These are phyloP conservation scores for Branchipolynoe longqiensis DNA, from an alignment of 2,888 invertebrate genomes.

Conservation along the genomic window DNA sequence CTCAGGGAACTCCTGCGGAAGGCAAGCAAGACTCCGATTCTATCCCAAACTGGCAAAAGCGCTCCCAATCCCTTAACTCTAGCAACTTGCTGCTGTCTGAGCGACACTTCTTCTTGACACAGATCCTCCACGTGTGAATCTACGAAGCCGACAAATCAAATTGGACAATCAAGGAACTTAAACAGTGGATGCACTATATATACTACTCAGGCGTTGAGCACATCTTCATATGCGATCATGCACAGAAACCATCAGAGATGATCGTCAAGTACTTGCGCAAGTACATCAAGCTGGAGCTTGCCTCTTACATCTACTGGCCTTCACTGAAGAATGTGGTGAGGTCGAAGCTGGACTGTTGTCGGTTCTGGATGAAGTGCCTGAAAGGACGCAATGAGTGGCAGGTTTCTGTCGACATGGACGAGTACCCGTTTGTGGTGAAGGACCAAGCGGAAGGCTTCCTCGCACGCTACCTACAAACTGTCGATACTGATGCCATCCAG, in stretches of 20 bases:
- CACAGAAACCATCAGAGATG: conserved; percentile 50
- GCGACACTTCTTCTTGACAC: conserved; percentile 16
- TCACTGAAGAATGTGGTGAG: conserved; percentile 23
- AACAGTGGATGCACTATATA: conserved; percentile 67
- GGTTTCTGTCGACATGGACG: conserved; percentile 66
- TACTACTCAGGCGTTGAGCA: conserved; percentile 66
- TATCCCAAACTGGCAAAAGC: too few species aligned
- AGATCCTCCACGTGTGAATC: conserved; percentile 54
- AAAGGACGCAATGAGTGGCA: conserved; percentile 60
- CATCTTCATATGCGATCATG: conserved; percentile 67
- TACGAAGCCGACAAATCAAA: conserved; percentile 65
- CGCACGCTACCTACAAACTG: conserved; percentile 37
- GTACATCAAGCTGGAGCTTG: conserved; percentile 61
- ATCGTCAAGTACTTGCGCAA: conserved; percentile 38
- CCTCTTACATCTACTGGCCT: conserved; percentile 59
- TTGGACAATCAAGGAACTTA: conserved; percentile 64
- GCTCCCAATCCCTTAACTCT: too few species aligned
- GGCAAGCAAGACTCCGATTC: too few species aligned
- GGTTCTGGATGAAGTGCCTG: conserved; percentile 56
- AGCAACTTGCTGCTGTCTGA: too few species aligned
- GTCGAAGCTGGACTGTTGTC: conserved; percentile 64
- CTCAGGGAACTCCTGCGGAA: too few species aligned
- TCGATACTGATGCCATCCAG: neutral
- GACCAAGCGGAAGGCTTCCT: conserved; percentile 62
- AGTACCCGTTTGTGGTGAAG: conserved; percentile 62